Evolutionary conservation across 2,797 vertebrate genomes (phyloP).

Genomic region (Xenops minutus): DNA sequence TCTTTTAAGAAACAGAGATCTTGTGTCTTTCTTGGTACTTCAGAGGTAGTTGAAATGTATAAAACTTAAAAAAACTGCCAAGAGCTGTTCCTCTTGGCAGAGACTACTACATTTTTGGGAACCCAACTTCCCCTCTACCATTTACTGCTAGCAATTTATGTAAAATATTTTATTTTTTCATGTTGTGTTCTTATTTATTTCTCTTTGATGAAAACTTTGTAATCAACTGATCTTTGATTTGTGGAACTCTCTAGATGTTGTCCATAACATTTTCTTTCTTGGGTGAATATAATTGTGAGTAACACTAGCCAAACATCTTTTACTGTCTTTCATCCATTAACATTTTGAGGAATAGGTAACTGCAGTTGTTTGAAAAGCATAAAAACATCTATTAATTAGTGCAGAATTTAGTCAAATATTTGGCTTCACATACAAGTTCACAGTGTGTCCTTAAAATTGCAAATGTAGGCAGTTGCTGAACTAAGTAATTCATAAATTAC

Average conservation of each 20-base stretch:
- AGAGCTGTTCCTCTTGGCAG: not conserved
- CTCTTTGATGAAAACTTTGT: not conserved
- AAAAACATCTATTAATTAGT: not conserved
- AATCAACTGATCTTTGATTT: not conserved
- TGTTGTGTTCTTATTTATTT: not conserved
- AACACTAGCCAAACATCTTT: not conserved
- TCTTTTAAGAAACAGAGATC: not conserved
- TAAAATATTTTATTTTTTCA: not conserved
- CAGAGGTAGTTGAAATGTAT: not conserved
- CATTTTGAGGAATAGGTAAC: not conserved
- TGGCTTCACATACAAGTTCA: not conserved
- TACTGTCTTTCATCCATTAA: not conserved
- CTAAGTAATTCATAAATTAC: not conserved
- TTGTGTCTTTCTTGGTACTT: not conserved
- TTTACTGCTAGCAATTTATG: not conserved
- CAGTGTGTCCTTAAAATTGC: not conserved
- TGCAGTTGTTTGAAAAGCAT: not conserved
- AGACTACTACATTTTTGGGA: not conserved
- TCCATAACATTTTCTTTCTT: not conserved
- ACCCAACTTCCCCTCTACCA: not conserved
- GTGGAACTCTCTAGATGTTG: not conserved
- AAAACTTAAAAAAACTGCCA: not conserved
- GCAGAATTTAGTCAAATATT: not conserved
- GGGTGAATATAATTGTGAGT: accelerated
- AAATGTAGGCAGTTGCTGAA: not conserved